A percentile compares a stretch with the other conserved stretches of the same genome.
These are phyloP conservation scores for Tympanuchus pallidicinctus DNA, from an alignment of 2,113 vertebrate species.

Conservation along the genomic window DNA sequence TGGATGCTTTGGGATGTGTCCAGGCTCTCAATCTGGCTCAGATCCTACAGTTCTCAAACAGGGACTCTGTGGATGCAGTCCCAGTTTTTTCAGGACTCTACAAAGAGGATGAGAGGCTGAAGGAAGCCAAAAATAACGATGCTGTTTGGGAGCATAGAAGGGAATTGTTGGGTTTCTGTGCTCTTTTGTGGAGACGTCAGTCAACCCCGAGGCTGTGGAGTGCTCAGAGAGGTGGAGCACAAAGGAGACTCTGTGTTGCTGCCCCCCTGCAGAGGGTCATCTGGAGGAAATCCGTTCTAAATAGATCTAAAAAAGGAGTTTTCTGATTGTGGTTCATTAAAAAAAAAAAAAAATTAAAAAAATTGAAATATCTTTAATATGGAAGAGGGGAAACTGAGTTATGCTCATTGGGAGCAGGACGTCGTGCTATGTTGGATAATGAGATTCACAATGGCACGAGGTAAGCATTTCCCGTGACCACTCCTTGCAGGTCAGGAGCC, in stretches of 20 bases:
- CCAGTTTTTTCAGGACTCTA: slow-evolving; percentile 26
- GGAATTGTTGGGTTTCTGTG: not conserved
- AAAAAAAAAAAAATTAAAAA: not conserved
- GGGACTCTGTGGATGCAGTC: slow-evolving; percentile 12
- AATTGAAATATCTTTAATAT: not conserved
- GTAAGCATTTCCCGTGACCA: not conserved
- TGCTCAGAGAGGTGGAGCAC: slow-evolving; percentile 4
- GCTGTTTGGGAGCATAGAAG: not conserved
- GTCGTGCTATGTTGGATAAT: not conserved
- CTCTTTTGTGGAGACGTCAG: not conserved
- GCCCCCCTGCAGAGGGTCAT: slow-evolving; percentile 24
- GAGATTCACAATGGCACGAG: not conserved
- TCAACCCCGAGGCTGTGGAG: not conserved
- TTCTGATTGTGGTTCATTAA: not conserved
- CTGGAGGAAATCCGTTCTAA: slow-evolving; percentile 7
- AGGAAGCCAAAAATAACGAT: slow-evolving; percentile 39
- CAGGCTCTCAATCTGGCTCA: slow-evolving; percentile 9
- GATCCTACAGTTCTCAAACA: not conserved
- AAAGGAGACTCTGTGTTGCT: slow-evolving; percentile 10
- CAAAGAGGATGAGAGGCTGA: slow-evolving; percentile 38
- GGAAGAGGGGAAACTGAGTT: not conserved
- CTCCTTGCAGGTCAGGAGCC: slow-evolving; percentile 70
- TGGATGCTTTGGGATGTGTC: not conserved
- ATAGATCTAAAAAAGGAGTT: not conserved
- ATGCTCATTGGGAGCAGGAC: not conserved